phyloP scores from a whole-genome alignment of 2,113 vertebrate genomes.

The Pseudorasbora parva region DNA sequence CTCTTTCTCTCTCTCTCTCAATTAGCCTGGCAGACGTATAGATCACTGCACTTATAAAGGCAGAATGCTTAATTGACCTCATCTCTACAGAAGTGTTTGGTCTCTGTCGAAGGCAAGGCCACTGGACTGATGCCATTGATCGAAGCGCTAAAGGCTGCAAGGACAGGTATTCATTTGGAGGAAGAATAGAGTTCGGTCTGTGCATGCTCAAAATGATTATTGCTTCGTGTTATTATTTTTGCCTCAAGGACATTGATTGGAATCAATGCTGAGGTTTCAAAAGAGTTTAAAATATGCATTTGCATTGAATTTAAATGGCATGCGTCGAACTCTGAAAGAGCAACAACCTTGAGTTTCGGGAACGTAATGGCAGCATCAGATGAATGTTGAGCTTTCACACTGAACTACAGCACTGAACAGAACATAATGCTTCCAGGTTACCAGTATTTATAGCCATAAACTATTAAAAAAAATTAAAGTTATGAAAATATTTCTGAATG shows the following conservation, averaged over 20 bases:
- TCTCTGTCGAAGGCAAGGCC: constrained; percentile 45
- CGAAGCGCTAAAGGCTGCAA: constrained; percentile 43
- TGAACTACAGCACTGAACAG: neutral
- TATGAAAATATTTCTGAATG: too few species aligned
- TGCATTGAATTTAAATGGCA: constrained; percentile 35
- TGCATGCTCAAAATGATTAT: constrained; percentile 49
- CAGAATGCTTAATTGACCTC: constrained; percentile 59
- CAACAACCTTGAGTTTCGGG: neutral
- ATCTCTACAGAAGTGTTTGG: constrained; percentile 51
- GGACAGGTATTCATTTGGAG: constrained; percentile 49
- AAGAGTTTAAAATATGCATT: constrained; percentile 36
- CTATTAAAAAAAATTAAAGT: neutral
- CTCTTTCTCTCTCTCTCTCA: constrained; percentile 24
- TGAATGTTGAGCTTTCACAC: neutral
- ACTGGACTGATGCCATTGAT: constrained; percentile 36
- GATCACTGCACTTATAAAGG: constrained; percentile 38
- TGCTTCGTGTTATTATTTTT: constrained; percentile 48
- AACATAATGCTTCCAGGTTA: neutral
- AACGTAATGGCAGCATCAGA: neutral
- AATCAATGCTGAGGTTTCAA: constrained; percentile 41
- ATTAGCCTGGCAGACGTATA: constrained; percentile 43
- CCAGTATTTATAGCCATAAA: neutral
- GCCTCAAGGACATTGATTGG: constrained; percentile 44
- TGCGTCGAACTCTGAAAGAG: neutral
- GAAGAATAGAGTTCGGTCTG: constrained; percentile 2